phyloP scores from a whole-genome alignment of 2,113 vertebrate genomes.

The Protomyctophum bolini region DNA sequence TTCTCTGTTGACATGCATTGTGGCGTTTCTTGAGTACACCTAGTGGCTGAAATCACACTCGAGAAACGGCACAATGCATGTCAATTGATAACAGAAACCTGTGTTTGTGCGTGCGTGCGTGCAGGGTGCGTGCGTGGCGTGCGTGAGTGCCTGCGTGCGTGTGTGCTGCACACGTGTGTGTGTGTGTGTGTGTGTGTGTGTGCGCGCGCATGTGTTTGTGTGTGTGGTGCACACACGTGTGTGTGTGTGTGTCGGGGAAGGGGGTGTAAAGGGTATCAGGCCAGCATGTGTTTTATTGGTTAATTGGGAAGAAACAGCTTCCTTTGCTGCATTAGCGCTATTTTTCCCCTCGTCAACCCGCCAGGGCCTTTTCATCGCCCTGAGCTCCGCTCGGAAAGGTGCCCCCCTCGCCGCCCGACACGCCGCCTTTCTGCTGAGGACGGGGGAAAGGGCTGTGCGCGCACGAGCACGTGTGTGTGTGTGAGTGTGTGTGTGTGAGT shows the following conservation, averaged over 20 bases:
- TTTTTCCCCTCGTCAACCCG: constrained; percentile 75
- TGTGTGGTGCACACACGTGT: too few species aligned
- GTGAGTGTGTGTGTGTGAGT: constrained; percentile 2
- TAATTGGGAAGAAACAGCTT: constrained; percentile 77
- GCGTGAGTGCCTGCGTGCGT: neutral
- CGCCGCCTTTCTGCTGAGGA: constrained; percentile 66
- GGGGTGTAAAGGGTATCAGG: constrained; percentile 26
- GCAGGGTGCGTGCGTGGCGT: too few species aligned
- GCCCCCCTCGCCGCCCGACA: constrained; percentile 32
- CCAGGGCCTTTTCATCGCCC: constrained; percentile 38
- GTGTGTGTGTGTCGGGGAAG: constrained; percentile 25
- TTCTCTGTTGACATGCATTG: too few species aligned
- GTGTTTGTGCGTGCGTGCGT: neutral
- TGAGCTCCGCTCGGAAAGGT: constrained; percentile 59
- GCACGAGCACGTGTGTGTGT: constrained; percentile 9
- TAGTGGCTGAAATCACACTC: too few species aligned
- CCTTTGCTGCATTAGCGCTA: constrained; percentile 77
- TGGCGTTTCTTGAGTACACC: too few species aligned
- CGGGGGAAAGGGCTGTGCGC: constrained; percentile 47
- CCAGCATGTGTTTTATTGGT: constrained; percentile 73
- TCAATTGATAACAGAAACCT: too few species aligned
- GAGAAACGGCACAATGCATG: too few species aligned
- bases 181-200: neutral
- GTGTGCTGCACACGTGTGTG: neutral
- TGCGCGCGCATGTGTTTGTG: too few species aligned